Base-by-base conservation (phyloP, 2,113 vertebrate genomes). In the Picathartes gymnocephalus region DNA sequence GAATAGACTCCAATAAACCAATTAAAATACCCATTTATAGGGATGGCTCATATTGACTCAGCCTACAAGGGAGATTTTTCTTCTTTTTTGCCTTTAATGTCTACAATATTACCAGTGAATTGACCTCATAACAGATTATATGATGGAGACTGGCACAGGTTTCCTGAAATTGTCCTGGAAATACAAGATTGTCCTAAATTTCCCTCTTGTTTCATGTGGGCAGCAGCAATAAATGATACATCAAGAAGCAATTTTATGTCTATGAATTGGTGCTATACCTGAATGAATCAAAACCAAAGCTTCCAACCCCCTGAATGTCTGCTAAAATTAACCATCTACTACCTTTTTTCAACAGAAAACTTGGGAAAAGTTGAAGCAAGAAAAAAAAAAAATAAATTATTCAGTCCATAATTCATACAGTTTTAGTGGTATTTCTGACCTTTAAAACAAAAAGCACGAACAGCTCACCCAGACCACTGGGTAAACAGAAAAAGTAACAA, bases 391-490 rank as follows among this genome's bases (percentile, higher is more conserved):
- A 40, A 23, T 48, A 11, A 23, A 48, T 48, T 81, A 90, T 66
- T 71, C 71, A 56, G 56, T 47, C 72, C 73, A 56, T 82, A 91
- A 96, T 81, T 90, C 86, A 90, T 81, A 54, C 30, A 71, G 69
- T 95, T 92, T 88, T 73, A 58, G 91, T 92, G 87, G 84, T 83
- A 93, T 89, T 97, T 86, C 86, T 94, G 93, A 91, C 93, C 86
- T 95, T 93, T 95, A 96, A 95, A 97, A 81, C 84, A 93, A 86
- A 93, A 97, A 86, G 79, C 81, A 96, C 6, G 24, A 95, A 42
- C 37, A 91, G 91, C 85, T 70, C 65, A 92, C 68, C 88, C 61
- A 74, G 81, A 81, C 60, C 61, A 57, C 1, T 57, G 40, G 70
- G 68, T 44, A 92, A 94, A 89, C 5, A 85, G 74, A 71, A 42